Base-by-base conservation (phyloP, 2,797 vertebrate genomes). In the Jordanella pulchra region DNA sequence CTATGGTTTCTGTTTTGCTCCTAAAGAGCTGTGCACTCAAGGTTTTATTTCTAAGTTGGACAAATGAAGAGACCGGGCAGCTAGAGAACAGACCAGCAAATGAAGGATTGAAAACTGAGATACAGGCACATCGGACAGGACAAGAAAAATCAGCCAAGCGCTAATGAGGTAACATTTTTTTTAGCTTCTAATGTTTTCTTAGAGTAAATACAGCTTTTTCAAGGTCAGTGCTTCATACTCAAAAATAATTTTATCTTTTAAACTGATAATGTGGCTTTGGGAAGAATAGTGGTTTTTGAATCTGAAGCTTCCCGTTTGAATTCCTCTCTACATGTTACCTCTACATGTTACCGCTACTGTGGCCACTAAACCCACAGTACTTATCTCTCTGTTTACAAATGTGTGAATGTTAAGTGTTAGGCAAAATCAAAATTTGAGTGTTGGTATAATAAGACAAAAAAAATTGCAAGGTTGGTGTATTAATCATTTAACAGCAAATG, bases 11-110 rank as follows among this genome's bases (percentile, higher is more conserved):
- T 76, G 80, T 42, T 1, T 10, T 45, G 73, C 83, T 80, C 67
- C 65, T 76, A 48, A 82, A 84, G 84, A 68, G 63, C 25, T 13
- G 65, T 65, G 75, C 67, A 77, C 80, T 90, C 88, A 91, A 91
- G 87, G 87, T 85, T 89, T 89, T 79, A 70, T 67, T 82, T 81
- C 51, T 89, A 91, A 89, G 85, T 86, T 83, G 89, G 91, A 92
- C 84, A 86, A 87, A 92, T 91, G 89, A 83, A 82, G 75, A 89
- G 82, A 71, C 54, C 69, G 61, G 63, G 7, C 72, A 50, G 68
- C 65, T 47, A 72, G 28, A 67, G 65, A 32, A n/a, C 35, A 10
- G 12, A 15, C n/a, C 35, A 42, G 60, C 81, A 69, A 65, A 30
- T 28, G n/a, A 45, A 11, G 27, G 67, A 68, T 25, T 55, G 71